These are phyloP conservation scores for Oxyura jamaicensis DNA, from an alignment of 2,113 vertebrate genomes.

Conservation along the genomic window DNA sequence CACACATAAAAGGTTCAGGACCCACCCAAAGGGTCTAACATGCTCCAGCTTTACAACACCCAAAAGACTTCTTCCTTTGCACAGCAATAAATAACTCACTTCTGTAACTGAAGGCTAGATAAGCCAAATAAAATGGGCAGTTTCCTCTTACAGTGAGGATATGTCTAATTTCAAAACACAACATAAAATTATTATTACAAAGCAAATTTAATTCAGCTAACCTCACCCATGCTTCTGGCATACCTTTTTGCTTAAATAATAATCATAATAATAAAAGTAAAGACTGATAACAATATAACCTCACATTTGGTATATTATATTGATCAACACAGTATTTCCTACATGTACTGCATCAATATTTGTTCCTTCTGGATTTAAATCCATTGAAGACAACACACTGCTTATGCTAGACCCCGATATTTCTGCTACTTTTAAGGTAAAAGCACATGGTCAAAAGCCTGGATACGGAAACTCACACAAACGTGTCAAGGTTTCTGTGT, in stretches of 20 bases:
- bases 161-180: not conserved
- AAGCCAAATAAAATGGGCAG: not conserved
- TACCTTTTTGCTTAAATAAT: not conserved
- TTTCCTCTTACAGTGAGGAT: not conserved
- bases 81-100: not conserved
- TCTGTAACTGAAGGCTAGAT: not conserved
- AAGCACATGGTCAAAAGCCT: not conserved
- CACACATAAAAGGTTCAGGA: not conserved
- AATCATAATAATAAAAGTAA: not conserved
- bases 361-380: not conserved
- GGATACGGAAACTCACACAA: not conserved
- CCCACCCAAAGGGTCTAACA: not conserved
- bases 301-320: not conserved
- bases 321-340: not conserved
- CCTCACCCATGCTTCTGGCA: not conserved
- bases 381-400: not conserved
- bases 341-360: not conserved
- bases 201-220: not conserved
- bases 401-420: not conserved
- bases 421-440: not conserved
- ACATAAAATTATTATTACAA: not conserved
- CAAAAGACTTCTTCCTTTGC: not conserved
- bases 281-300: not conserved
- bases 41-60: not conserved
- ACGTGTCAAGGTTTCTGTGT: not conserved